Evolutionary conservation across 2,113 vertebrate genomes (phyloP).

Genomic region (Otocyon megalotis): DNA sequence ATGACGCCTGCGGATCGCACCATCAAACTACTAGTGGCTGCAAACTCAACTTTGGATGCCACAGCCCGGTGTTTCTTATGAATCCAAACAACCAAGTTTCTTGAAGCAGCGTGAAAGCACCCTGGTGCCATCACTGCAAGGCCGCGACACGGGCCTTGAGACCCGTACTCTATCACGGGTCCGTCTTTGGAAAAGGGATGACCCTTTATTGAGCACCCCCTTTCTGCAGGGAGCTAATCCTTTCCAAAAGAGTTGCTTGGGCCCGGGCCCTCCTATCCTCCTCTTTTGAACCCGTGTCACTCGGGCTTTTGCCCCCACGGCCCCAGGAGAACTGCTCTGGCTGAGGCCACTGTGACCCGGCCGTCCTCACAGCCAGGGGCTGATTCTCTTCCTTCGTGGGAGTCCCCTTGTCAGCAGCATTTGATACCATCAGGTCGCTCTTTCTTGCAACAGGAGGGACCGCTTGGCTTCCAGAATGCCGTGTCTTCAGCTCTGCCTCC

Average conservation of each 20-base stretch:
- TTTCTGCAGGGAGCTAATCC: not conserved
- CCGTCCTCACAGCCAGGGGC: not conserved
- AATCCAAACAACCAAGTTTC: not conserved
- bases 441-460: not conserved
- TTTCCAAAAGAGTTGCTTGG: not conserved
- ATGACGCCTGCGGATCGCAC: rapidly evolving
- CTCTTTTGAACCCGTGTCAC: not conserved
- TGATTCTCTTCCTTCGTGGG: not conserved
- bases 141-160: too few relatives aligned
- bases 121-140: not conserved
- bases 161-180: too few relatives aligned
- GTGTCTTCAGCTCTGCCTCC: not conserved
- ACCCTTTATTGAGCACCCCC: not conserved
- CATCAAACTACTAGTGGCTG: not conserved
- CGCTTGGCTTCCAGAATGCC: not conserved
- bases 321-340: not conserved
- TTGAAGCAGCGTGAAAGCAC: not conserved
- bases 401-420: not conserved
- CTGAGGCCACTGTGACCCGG: rapidly evolving
- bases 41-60: not conserved
- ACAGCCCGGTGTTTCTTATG: not conserved
- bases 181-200: not conserved
- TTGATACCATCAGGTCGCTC: not conserved
- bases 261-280: not conserved
- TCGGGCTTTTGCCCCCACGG: not conserved